A percentile compares a stretch with the other conserved stretches of the same genome.
Evolutionary conservation across 2,797 vertebrate genomes (phyloP).

Genomic region (Sebastes cheni): DNA sequence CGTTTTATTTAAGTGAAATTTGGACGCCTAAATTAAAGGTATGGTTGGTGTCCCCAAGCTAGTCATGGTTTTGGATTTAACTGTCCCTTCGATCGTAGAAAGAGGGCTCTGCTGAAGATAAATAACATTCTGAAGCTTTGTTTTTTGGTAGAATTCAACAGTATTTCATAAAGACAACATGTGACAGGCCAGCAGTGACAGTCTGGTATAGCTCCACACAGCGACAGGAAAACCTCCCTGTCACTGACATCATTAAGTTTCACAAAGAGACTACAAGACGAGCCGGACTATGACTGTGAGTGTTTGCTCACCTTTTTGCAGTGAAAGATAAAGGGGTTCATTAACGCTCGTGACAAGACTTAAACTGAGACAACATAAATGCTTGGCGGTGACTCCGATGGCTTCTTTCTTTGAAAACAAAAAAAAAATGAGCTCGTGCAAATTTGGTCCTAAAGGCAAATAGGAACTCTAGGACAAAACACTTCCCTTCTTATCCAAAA

Average conservation of each 20-base stretch:
- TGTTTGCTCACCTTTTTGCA: conserved; percentile 27
- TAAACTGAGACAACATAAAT: conserved; percentile 44
- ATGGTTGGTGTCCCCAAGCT: conserved; percentile 14
- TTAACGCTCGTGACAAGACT: conserved; percentile 30
- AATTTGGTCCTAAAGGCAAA: conserved; percentile 69
- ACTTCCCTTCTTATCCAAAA: conserved; percentile 37
- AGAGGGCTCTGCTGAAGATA: conserved; percentile 45
- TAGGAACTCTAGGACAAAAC: conserved; percentile 38
- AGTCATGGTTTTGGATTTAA: conserved; percentile 15
- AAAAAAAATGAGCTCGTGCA: conserved; percentile 46
- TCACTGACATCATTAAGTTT: conserved; percentile 38
- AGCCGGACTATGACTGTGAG: conserved; percentile 20
- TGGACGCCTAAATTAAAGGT: conserved; percentile 41
- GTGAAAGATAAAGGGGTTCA: conserved; percentile 18
- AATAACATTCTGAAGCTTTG: conserved; percentile 61
- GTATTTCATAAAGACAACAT: conserved; percentile 47
- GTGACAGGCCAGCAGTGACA: conserved; percentile 51
- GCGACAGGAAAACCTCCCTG: conserved; percentile 17
- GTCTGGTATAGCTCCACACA: background rate
- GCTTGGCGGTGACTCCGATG: conserved; percentile 71
- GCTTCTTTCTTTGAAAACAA: conserved; percentile 59
- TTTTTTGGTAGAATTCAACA: conserved; percentile 68
- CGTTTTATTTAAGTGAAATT: conserved; percentile 20
- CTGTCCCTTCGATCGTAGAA: conserved; percentile 4
- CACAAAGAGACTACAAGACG: conserved; percentile 32